These are phyloP conservation scores for Rhinichthys klamathensis DNA, from an alignment of 2,113 vertebrate species.

Conservation along the genomic window DNA sequence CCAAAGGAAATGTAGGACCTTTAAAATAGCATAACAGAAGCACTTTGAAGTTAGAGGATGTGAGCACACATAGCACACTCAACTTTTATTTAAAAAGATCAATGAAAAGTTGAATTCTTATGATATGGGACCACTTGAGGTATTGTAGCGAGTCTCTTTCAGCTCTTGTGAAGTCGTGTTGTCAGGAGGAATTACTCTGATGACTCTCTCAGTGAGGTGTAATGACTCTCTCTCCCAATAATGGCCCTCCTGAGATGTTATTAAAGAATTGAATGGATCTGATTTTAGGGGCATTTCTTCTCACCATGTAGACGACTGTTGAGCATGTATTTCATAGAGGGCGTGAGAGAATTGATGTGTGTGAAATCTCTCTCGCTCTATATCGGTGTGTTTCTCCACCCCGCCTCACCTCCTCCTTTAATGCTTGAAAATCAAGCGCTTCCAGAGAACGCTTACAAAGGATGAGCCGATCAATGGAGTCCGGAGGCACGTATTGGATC, in stretches of 20 bases:
- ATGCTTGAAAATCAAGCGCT: conserved; percentile 1
- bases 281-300: conserved; percentile 20
- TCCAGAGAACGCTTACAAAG: conserved; percentile 22
- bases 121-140: background rate
- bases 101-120: background rate
- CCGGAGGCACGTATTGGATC: conserved; percentile 1
- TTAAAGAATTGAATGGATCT: conserved; percentile 15
- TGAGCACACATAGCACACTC: background rate
- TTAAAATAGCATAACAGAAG: too few relatives aligned
- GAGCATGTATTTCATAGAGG: conserved; percentile 2
- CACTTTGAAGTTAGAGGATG: background rate
- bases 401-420: background rate
- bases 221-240: conserved; percentile 14
- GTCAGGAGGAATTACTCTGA: conserved; percentile 27
- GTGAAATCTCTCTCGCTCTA: background rate
- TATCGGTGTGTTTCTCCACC: background rate
- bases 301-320: background rate
- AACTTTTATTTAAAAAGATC: background rate
- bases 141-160: background rate
- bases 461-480: conserved; percentile 19
- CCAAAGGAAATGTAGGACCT: too few relatives aligned
- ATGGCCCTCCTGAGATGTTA: conserved; percentile 27
- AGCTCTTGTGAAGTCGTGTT: background rate
- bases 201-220: conserved; percentile 19
- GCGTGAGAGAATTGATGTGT: conserved; percentile 2